Evolutionary conservation across 2,113 vertebrate species (phyloP).

Genomic region (Fregata magnificens): DNA sequence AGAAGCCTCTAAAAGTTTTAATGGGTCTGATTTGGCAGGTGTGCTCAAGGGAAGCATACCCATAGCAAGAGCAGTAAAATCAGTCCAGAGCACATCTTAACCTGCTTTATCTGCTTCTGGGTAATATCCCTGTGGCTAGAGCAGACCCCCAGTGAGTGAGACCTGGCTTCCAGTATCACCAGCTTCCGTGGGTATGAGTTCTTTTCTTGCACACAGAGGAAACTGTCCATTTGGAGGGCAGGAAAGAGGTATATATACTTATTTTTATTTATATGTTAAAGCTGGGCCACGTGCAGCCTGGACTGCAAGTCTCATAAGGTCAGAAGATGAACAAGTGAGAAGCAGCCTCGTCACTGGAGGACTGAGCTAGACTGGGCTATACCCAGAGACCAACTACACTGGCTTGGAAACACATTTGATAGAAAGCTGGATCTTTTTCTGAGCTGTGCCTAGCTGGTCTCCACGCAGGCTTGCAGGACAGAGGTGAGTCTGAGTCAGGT

Average conservation of each 20-base stretch:
- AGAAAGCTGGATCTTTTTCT: neutral
- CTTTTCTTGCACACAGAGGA: neutral
- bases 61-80: neutral
- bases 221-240: neutral
- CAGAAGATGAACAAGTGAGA: neutral
- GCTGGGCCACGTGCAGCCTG: neutral
- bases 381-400: neutral
- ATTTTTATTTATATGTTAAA: neutral
- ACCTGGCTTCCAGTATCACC: neutral
- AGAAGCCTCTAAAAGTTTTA: neutral
- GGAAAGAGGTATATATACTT: neutral
- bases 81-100: neutral
- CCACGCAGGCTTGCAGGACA: neutral
- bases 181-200: rapidly evolving
- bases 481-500: neutral
- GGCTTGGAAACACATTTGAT: neutral
- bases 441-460: neutral
- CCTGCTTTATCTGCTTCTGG: neutral
- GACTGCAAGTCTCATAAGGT: neutral
- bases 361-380: neutral
- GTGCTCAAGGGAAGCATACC: neutral
- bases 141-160: neutral
- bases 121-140: neutral
- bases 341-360: neutral
- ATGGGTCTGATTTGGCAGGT: neutral